phyloP scores from a whole-genome alignment of 2,113 vertebrate species.

The Silurus meridionalis region DNA sequence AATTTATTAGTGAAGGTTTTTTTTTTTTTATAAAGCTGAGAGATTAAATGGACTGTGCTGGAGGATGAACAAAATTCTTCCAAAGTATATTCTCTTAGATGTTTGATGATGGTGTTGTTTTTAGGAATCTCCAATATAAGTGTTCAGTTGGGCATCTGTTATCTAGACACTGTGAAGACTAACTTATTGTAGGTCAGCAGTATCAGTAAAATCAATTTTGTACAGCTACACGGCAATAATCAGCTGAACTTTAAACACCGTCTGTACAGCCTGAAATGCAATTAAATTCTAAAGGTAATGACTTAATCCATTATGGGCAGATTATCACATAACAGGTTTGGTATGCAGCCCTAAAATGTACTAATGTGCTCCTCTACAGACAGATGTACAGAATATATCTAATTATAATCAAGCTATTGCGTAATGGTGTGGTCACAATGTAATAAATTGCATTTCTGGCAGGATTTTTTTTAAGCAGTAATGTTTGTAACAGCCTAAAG shows the following conservation, averaged over 20 bases:
- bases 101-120: not conserved
- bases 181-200: not conserved
- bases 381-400: not conserved
- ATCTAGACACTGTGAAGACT: not conserved
- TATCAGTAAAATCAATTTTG: not conserved
- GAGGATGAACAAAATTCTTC: not conserved
- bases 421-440: not conserved
- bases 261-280: not conserved
- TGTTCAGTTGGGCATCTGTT: not conserved
- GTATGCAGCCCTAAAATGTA: not conserved
- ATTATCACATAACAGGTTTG: not conserved
- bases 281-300: not conserved
- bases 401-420: not conserved
- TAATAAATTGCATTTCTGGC: not conserved
- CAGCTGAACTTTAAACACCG: not conserved
- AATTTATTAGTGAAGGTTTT: not conserved
- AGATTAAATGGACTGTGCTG: not conserved
- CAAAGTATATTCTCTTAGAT: not conserved
- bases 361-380: not conserved
- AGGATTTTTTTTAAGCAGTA: not conserved
- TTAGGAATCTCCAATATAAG: not conserved
- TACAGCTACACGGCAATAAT: not conserved
- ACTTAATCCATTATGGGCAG: not conserved
- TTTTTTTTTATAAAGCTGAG: no score
- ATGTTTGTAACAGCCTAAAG: slow-evolving; percentile 9